Percentiles rank a stretch among this genome's conserved stretches.
These are phyloP conservation scores for Lycopodina hypogea DNA, from an alignment of 37 sponge, comb jelly and placozoan species.

Conservation along the genomic window DNA sequence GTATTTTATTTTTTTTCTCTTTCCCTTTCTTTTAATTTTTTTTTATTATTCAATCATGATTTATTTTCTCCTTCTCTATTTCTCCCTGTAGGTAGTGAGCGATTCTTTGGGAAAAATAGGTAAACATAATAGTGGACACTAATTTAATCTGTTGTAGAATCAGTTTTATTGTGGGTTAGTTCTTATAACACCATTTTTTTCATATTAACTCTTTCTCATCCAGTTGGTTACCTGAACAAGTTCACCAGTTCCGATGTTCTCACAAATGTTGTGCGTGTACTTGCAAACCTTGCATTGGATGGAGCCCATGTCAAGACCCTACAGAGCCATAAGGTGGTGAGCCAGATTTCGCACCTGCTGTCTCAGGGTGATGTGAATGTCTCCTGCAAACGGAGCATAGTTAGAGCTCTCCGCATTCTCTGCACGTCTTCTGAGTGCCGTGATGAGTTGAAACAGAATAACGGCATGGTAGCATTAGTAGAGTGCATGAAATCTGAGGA, in stretches of 20 bases:
- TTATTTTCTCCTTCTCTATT: neutral
- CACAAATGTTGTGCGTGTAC: slow-evolving; percentile 30
- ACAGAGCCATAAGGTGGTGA: slow-evolving; percentile 1
- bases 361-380: neutral
- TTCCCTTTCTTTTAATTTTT: too few relatives aligned
- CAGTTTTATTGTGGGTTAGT: too few relatives aligned
- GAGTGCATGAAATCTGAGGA: slow-evolving; percentile 31
- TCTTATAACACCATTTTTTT: neutral
- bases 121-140: slow-evolving; percentile 12
- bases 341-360: slow-evolving; percentile 7
- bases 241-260: slow-evolving; percentile 6
- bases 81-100: slow-evolving; percentile 34
- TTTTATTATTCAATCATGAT: neutral
- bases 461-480: slow-evolving; percentile 8
- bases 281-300: slow-evolving; percentile 52
- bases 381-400: slow-evolving; percentile 34
- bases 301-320: neutral
- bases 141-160: neutral
- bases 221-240: slow-evolving; percentile 12
- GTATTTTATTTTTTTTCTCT: too few relatives aligned
- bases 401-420: slow-evolving; percentile 39
- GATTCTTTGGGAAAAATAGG: slow-evolving; percentile 26
- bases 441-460: slow-evolving; percentile 19
- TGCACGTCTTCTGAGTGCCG: neutral
- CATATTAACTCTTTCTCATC: neutral